Evolutionary conservation across 2,797 vertebrate genomes (phyloP), one percentile per base, ranked within the genome.

Genomic region (Nyctibius grandis): DNA sequence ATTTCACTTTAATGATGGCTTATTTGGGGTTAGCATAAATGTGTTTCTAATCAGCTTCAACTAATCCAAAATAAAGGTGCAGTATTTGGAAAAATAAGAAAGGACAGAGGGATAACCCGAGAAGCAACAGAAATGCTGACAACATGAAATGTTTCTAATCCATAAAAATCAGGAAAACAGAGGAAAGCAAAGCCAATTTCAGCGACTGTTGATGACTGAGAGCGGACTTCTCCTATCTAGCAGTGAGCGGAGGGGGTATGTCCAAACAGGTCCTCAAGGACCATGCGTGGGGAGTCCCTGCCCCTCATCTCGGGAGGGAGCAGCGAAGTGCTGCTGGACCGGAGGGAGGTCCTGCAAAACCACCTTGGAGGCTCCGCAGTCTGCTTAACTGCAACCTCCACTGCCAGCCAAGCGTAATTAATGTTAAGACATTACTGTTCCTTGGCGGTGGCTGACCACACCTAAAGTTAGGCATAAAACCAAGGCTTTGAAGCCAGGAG

Each of bases 11-110:
- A 95, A 86, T 53, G 69, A 75, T 36, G 45, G 73, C 68, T 94
- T 96, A 78, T 84, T 93, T 93, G 78, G 78, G 64, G 81, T 89
- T 80, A 93, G 91, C 76, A 94, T 80, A 88, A 97, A 93, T 65
- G 79, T 89, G 89, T 78, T 94, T 85, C 85, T 77, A 84, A 94
- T 96, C 76, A 93, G 48, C 73, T 74, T n/a, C 51, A 50, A 54
- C 64, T 88, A 85, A 95, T 80, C 56, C 89, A 80, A 83, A 96
- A 88, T 72, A 88, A 85, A 93, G 85, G 70, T 59, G 68, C 7
- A 19, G 68, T 34, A 59, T 88, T 76, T 74, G 78, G 87, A 89
- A 80, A 36, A 82, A 70, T 47, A 67, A 84, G 54, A 88, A 76
- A 82, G 40, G 84, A 81, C 15, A 54, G 86, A 76, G 31, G 53